phyloP scores from a whole-genome alignment of 2,797 vertebrate genomes.

The Ctenopoma multispine region DNA sequence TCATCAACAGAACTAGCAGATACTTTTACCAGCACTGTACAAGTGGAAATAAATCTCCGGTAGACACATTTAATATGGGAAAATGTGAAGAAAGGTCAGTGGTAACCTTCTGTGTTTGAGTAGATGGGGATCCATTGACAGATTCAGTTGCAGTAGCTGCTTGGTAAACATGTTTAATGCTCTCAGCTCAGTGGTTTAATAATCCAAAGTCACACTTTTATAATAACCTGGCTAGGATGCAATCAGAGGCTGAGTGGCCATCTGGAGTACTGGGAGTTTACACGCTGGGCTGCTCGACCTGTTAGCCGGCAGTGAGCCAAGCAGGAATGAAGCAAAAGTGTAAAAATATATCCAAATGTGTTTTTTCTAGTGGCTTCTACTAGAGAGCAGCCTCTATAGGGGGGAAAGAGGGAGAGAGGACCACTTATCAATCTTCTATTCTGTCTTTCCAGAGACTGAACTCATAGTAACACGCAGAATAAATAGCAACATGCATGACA shows the following conservation, averaged over 20 bases:
- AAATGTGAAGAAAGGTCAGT: slow-evolving; percentile 24
- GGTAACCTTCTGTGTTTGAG: slow-evolving; percentile 36
- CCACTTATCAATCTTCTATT: slow-evolving; percentile 20
- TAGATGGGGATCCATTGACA: slow-evolving; percentile 6
- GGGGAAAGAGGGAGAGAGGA: not conserved
- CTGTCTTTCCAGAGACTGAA: slow-evolving; percentile 12
- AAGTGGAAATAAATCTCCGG: slow-evolving; percentile 57
- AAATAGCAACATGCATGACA: slow-evolving; percentile 22
- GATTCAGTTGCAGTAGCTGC: not conserved
- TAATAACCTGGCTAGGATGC: not conserved
- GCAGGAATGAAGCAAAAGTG: slow-evolving; percentile 21
- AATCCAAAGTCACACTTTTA: slow-evolving; percentile 21
- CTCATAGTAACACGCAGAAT: slow-evolving; percentile 15
- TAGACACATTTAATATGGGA: slow-evolving; percentile 39
- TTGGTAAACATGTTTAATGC: slow-evolving; percentile 13
- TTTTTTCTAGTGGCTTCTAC: not conserved
- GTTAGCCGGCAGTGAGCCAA: slow-evolving; percentile 3
- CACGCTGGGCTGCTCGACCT: slow-evolving; percentile 17
- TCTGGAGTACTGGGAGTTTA: slow-evolving; percentile 33
- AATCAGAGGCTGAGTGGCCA: slow-evolving; percentile 19
- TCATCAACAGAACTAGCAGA: slow-evolving; percentile 55
- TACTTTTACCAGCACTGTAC: slow-evolving; percentile 54
- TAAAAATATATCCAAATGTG: slow-evolving; percentile 16
- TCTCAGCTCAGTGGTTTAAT: slow-evolving; percentile 17
- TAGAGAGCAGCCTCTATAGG: not conserved